These are phyloP conservation scores for Rhinophrynus dorsalis DNA, from an alignment of 2,797 vertebrate species.

Conservation along the genomic window DNA sequence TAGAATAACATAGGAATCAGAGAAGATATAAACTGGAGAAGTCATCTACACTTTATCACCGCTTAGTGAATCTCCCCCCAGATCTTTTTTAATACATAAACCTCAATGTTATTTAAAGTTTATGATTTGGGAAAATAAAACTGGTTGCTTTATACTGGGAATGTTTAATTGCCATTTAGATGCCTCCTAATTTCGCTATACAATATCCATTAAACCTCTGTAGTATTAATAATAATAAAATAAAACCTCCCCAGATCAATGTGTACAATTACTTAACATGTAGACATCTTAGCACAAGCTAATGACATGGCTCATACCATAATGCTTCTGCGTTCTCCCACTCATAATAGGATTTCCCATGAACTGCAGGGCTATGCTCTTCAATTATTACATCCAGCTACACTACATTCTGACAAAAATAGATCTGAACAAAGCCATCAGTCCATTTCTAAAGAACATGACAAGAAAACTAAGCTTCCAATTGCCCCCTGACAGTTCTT, in stretches of 20 bases:
- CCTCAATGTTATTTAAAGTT: too few relatives aligned
- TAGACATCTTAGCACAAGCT: neutral
- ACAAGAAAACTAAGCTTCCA: slow-evolving; percentile 47
- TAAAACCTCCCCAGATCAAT: neutral
- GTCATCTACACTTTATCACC: too few relatives aligned
- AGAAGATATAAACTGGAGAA: too few relatives aligned
- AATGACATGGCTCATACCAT: slow-evolving; percentile 1
- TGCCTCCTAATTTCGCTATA: neutral
- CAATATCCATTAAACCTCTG: neutral
- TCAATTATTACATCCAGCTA: slow-evolving; percentile 17
- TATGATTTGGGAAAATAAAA: too few relatives aligned
- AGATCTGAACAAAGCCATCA: slow-evolving; percentile 35
- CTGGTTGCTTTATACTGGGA: too few relatives aligned
- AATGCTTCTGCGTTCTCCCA: neutral
- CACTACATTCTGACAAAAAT: slow-evolving; percentile 25
- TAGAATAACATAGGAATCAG: too few relatives aligned
- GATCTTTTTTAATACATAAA: too few relatives aligned
- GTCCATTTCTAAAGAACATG: slow-evolving; percentile 30
- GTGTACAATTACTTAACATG: neutral
- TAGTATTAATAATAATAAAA: too few relatives aligned
- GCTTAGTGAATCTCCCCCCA: too few relatives aligned
- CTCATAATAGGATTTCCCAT: neutral
- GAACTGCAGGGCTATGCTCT: neutral
- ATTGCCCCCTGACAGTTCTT: slow-evolving; percentile 48
- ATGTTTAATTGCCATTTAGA: too few relatives aligned